Conservation (phyloP, 2,888 invertebrate species). For the Acanthoscelides obtectus region DNA sequence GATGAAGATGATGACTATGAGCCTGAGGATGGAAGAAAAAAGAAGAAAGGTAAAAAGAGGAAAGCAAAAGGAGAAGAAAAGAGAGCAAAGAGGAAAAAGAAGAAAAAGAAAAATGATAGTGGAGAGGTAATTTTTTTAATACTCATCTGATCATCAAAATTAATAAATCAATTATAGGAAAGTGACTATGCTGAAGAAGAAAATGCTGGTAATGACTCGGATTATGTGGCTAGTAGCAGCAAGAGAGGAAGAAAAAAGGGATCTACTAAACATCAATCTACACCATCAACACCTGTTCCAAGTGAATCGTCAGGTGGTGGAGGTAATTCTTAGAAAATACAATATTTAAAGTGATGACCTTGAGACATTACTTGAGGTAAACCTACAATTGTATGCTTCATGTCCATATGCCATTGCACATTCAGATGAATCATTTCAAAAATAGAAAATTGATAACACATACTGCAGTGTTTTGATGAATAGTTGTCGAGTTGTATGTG, state of each 20-base stretch:
- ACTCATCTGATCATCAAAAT: neutral
- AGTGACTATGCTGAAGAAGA: conserved; percentile 69
- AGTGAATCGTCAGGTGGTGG: conserved; percentile 38
- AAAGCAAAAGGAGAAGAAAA: conserved; percentile 87
- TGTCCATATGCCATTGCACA: too few species aligned
- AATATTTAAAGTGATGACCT: too few species aligned
- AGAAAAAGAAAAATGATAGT: conserved; percentile 90
- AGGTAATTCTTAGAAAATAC: conserved; percentile 25
- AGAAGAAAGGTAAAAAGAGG: conserved; percentile 92
- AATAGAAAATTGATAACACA: too few species aligned
- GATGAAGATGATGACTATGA: conserved; percentile 87
- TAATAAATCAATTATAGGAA: conserved; percentile 55
- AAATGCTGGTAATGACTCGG: conserved; percentile 72
- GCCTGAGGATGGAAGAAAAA: conserved; percentile 77
- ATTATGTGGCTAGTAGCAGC: conserved; percentile 57
- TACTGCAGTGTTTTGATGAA: too few species aligned
- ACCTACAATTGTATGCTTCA: too few species aligned
- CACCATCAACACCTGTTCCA: conserved; percentile 48
- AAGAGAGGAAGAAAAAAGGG: conserved; percentile 63
- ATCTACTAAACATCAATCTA: conserved; percentile 44
- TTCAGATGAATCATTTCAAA: too few species aligned
- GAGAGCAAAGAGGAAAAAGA: conserved; percentile 91
- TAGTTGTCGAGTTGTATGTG: too few species aligned
- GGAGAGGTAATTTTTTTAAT: conserved; percentile 57
- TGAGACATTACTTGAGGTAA: too few species aligned